Base-by-base conservation (phyloP, 1,140 invertebrate species). In the Helicoverpa zea region DNA sequence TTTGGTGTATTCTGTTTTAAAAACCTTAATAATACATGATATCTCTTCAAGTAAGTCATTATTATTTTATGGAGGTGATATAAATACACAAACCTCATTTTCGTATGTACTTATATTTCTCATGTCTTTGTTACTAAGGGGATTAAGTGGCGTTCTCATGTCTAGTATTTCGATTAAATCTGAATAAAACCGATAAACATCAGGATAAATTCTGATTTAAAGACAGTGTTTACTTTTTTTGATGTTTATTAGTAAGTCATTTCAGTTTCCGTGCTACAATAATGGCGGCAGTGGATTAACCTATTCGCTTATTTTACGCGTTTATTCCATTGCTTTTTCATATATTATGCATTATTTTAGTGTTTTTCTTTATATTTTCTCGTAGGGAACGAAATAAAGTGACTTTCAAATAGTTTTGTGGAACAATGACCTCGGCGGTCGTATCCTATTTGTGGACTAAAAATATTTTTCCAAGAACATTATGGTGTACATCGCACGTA, bases 281-380 rank as follows among this genome's bases (percentile, higher is more conserved):
- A 95, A 95, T 95, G 93, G 93, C 92, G 93, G 93, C 93, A 95
- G 92, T 93, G 84, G 83, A 91, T 91, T 95, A 95, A 95, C 93
- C 93, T 95, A 94, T 94, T 87, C 87, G 86, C 81, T 87, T 89
- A 91, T 91, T 90, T 92, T 87, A 70, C 85, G 79, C 81, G 81
- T 88, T 88, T 91, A 87, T 83, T 83, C 61, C 73, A 59, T 30
- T 83, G 43, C 72, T 86, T 68, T 58, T 75, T 84, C 85, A 56
- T 86, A 88, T 73, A 58, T 74, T 29, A 81, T 86, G 72, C 54
- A 81, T 86, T 89, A 89, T 90, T 91, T 88, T 90, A 84, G 83
- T 90, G 81, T 88, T 87, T 88, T 90, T 84, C 84, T 72, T 88
- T 89, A 86, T 92, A 91, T 93, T 94, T 94, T 90, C 84, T 89